Evolutionary conservation across 92 coral and sea anemone species (phyloP).

Genomic region (Umimayanthus chanpuru): DNA sequence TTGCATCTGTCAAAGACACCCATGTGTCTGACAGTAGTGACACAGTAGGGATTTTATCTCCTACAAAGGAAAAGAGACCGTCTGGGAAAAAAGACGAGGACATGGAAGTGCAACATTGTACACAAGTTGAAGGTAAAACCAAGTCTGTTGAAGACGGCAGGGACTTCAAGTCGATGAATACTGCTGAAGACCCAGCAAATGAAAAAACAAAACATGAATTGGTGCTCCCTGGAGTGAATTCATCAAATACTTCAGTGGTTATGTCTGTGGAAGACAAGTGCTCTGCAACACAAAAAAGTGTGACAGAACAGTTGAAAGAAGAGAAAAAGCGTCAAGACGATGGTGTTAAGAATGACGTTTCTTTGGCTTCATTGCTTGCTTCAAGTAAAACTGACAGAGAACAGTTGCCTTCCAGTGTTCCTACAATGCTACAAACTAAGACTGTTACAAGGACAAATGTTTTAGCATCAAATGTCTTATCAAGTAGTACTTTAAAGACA

Average conservation of each 20-base stretch:
- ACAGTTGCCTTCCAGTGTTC: not conserved
- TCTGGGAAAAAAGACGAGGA: not conserved
- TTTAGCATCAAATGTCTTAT: not conserved
- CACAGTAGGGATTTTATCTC: not conserved
- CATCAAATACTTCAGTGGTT: conserved; percentile 23
- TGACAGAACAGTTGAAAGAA: conserved; percentile 1
- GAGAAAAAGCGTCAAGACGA: not conserved
- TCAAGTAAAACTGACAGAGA: not conserved
- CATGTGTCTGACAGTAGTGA: not conserved
- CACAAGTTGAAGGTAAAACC: not conserved
- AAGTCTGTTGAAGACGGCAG: not conserved
- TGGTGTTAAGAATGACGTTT: not conserved
- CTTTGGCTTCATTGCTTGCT: not conserved
- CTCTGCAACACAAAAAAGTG: not conserved
- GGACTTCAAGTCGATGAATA: not conserved
- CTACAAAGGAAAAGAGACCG: not conserved
- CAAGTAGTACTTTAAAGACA: conserved; percentile 16
- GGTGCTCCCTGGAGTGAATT: not conserved
- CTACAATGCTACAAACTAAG: not conserved
- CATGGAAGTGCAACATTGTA: not conserved
- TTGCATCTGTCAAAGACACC: not conserved
- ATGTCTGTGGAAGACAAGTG: not conserved
- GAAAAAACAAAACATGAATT: conserved; percentile 2
- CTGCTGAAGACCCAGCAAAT: not conserved
- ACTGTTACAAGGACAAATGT: not conserved